Evolutionary conservation across 92 coral and sea anemone genomes (phyloP).

Genomic region (Porites cylindrica): DNA sequence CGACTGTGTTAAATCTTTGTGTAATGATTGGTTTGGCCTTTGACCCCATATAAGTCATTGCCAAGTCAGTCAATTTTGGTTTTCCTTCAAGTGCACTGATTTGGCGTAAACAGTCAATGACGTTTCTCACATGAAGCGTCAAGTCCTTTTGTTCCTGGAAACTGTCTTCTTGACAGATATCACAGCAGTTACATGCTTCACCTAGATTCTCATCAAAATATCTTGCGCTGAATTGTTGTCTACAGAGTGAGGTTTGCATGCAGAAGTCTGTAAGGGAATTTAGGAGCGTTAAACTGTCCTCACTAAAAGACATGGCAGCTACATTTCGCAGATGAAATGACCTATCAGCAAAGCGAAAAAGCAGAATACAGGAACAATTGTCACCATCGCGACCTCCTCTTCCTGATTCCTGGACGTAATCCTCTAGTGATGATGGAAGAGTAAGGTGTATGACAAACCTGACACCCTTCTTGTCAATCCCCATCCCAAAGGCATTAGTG

Average conservation of each 20-base stretch:
- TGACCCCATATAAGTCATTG: conserved; percentile 56
- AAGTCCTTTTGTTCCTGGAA: conserved; percentile 31
- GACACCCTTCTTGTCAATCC: conserved; percentile 46
- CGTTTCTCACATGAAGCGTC: conserved; percentile 31
- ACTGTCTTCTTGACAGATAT: conserved; percentile 38
- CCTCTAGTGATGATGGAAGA: conserved; percentile 41
- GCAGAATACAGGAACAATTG: conserved; percentile 37
- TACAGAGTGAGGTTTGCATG: conserved; percentile 34
- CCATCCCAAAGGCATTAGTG: conserved; percentile 60
- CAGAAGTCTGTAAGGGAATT: conserved; percentile 44
- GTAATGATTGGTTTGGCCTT: conserved; percentile 34
- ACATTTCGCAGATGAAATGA: conserved; percentile 45
- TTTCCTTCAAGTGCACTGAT: conserved; percentile 26
- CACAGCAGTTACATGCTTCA: conserved; percentile 31
- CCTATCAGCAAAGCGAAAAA: conserved; percentile 35
- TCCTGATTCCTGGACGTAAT: conserved; percentile 47
- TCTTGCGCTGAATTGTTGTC: conserved; percentile 27
- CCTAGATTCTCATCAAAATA: conserved; percentile 50
- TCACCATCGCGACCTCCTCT: conserved; percentile 60
- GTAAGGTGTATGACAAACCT: conserved; percentile 41
- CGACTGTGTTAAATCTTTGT: conserved; percentile 27
- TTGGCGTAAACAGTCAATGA: conserved; percentile 28
- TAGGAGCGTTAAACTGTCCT: conserved; percentile 12
- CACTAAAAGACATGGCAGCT: not conserved
- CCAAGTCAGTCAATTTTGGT: conserved; percentile 36